phyloP scores from a whole-genome alignment of 2,888 invertebrate species.

The Cryptocephalus moraei region DNA sequence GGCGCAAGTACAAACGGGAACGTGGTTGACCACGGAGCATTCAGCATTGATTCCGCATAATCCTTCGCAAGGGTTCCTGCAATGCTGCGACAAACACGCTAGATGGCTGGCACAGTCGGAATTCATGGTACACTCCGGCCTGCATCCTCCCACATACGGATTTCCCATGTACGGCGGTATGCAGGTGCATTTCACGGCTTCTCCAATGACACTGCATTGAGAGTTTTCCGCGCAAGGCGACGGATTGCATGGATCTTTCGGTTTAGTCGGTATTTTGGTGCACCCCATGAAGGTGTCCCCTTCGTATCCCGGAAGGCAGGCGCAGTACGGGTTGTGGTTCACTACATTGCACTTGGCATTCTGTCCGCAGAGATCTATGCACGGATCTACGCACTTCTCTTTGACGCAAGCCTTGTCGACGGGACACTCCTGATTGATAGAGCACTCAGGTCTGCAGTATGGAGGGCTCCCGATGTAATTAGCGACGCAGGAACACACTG shows the following conservation, averaged over 20 bases:
- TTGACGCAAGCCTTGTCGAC: conserved; percentile 67
- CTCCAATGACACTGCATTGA: conserved; percentile 60
- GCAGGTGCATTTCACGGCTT: conserved; percentile 66
- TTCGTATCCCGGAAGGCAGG: conserved; percentile 63
- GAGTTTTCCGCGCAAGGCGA: conserved; percentile 81
- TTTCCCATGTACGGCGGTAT: conserved; percentile 83
- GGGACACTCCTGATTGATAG: conserved; percentile 73
- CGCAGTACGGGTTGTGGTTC: conserved; percentile 72
- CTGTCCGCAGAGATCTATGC: conserved; percentile 62
- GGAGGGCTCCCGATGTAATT: conserved; percentile 75
- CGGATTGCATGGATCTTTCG: conserved; percentile 57
- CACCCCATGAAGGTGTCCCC: conserved; percentile 82
- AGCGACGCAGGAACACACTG: conserved; percentile 70
- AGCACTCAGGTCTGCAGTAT: conserved; percentile 73
- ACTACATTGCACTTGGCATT: conserved; percentile 72
- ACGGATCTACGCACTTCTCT: conserved; percentile 77
- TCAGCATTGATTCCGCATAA: conserved; percentile 75
- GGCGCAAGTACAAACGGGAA: conserved; percentile 71
- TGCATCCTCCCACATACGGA: conserved; percentile 74
- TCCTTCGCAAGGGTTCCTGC: conserved; percentile 76
- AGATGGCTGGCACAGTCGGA: conserved; percentile 69
- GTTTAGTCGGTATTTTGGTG: conserved; percentile 38
- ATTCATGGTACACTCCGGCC: conserved; percentile 75
- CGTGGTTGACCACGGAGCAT: conserved; percentile 71
- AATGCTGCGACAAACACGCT: conserved; percentile 75